Base-by-base conservation (phyloP, 2,797 vertebrate species). In the Masticophis lateralis region DNA sequence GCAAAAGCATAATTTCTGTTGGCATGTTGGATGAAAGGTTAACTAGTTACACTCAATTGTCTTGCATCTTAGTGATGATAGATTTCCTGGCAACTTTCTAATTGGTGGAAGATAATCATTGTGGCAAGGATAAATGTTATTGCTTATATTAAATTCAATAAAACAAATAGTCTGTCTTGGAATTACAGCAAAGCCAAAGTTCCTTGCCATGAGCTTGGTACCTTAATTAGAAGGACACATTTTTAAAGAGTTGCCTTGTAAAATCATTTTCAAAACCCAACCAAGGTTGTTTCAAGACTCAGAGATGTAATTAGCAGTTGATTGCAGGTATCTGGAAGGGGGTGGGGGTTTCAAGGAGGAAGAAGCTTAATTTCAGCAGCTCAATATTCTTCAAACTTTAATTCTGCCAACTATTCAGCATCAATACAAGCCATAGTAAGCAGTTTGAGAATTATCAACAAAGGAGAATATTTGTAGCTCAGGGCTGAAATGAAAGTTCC, bases 21-120 rank as follows among this genome's bases (percentile, higher is more conserved):
- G 79, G 63, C 91, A 66, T 88, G 66, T 92, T 79, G 83, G 91
- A 61, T 0, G 13, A 0, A n/a, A 95, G 94, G 95, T 92, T 94
- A 95, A 86, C 16, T 92, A 88, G 51, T 13, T n/a, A 18, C 83
- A 89, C 61, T 22, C n/a, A 22, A 20, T 12, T 89, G 92, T 27
- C 83, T 1, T 59, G 93, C 14, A 92, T 94, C 92, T 63, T 91
- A 90, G 25, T 25, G 88, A 91, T 96, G 91, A 95, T 92, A 79
- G 92, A 94, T 92, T 94, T 61, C 93, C 88, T 94, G 92, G 95
- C 61, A 95, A 90, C 55, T 92, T 92, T 92, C 92, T 96, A 96
- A 96, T 96, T 96, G 96, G 92, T 95, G 66, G 94, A 86, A 96
- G 94, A 96, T 96, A 95, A 97, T 96, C 94, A 92, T 88, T 14